A percentile compares a stretch with the other conserved stretches of the same genome.
Evolutionary conservation across 2,797 vertebrate genomes (phyloP).

Genomic region (Myotis vivesi): DNA sequence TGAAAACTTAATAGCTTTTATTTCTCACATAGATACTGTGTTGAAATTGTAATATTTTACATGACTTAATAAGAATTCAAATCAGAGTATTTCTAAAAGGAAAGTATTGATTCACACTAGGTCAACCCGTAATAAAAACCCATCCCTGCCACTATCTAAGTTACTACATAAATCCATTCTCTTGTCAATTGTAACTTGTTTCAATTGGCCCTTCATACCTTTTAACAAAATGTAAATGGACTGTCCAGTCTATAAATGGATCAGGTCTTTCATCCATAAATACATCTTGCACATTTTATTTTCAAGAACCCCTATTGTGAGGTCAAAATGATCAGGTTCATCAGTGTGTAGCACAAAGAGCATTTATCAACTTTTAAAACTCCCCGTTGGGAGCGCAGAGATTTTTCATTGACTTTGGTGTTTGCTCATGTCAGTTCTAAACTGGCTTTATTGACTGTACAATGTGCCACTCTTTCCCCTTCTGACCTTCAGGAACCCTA

Average conservation of each 20-base stretch:
- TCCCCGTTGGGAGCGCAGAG: not conserved
- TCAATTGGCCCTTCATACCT: not conserved
- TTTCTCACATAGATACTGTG: constrained; percentile 37
- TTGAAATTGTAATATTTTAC: constrained; percentile 49
- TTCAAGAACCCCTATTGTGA: not conserved
- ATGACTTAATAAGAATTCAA: constrained; percentile 64
- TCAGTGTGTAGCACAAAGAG: not conserved
- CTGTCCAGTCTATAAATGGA: not conserved
- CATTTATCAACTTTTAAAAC: constrained; percentile 16
- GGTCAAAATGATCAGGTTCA: not conserved
- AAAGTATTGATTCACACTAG: constrained; percentile 50
- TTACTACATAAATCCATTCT: not conserved
- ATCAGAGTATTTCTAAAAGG: constrained; percentile 53
- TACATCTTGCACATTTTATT: not conserved
- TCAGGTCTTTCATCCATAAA: not conserved
- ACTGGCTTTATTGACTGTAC: not conserved
- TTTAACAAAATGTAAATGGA: constrained; percentile 40
- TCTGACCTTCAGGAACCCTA: not conserved
- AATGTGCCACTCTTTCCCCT: not conserved
- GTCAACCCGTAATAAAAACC: constrained; percentile 55
- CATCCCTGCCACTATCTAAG: not conserved
- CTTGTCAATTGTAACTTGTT: constrained; percentile 5
- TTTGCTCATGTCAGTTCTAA: not conserved
- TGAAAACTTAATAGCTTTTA: constrained; percentile 61
- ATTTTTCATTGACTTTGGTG: not conserved